Conservation (phyloP, 1,140 invertebrate species). For the Diabrotica undecimpunctata region DNA sequence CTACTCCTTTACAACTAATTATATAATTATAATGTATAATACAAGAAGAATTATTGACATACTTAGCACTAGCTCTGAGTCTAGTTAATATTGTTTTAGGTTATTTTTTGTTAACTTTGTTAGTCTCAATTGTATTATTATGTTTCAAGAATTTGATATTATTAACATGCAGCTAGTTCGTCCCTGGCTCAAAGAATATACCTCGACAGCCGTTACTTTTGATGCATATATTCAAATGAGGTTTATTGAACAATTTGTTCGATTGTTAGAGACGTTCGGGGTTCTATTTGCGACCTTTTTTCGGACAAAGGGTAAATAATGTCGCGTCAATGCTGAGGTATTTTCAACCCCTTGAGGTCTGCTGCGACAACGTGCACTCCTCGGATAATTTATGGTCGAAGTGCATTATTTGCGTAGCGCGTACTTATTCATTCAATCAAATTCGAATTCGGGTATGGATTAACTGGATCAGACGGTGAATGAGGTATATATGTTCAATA, state of each 20-base stretch:
- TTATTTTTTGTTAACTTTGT: no score
- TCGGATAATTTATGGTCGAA: background rate
- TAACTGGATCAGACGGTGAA: no score
- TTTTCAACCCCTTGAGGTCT: slow-evolving; percentile 17
- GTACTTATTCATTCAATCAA: no score
- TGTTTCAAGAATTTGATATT: no score
- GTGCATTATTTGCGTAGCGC: background rate
- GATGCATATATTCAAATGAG: slow-evolving; percentile 23
- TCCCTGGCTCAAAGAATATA: slow-evolving; percentile 14
- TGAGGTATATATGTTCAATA: no score
- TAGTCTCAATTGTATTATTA: no score
- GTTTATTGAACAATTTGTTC: slow-evolving; percentile 20
- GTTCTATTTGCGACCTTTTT: slow-evolving; percentile 13
- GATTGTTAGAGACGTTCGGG: slow-evolving; percentile 17
- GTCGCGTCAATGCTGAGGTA: slow-evolving; percentile 18
- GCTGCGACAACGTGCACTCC: background rate
- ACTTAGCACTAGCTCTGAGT: no score
- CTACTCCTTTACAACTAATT: no score
- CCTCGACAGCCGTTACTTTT: slow-evolving; percentile 22
- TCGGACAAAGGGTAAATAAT: slow-evolving; percentile 20
- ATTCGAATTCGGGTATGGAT: no score
- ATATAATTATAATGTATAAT: no score
- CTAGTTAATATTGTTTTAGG: no score
- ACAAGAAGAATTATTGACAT: no score
- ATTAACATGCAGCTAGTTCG: background rate